A percentile compares a stretch with the other conserved stretches of the same genome.
phyloP scores from a whole-genome alignment of 2,113 vertebrate genomes.

The Geococcyx californianus region DNA sequence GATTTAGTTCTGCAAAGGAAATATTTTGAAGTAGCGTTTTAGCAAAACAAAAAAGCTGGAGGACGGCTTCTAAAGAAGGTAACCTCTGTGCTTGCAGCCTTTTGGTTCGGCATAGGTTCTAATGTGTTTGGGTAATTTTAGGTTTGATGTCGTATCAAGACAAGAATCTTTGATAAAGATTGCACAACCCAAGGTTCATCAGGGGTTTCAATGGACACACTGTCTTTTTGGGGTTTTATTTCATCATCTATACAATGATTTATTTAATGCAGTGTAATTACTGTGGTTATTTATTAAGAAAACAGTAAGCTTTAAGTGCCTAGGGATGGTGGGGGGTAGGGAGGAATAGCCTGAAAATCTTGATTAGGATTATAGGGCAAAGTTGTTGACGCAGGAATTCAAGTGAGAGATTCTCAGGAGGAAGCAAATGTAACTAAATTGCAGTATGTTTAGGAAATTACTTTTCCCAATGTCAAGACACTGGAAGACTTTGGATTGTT shows the following conservation, averaged over 20 bases:
- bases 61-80: conserved; percentile 4
- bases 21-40: conserved; percentile 1
- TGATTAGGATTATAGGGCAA: conserved; percentile 24
- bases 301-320: conserved; percentile 75
- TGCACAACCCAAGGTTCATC: conserved; percentile 8
- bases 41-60: not conserved
- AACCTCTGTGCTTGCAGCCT: not conserved
- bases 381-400: not conserved
- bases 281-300: conserved; percentile 62
- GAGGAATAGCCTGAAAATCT: conserved; percentile 12
- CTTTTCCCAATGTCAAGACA: conserved; percentile 39
- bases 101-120: not conserved
- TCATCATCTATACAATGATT: conserved; percentile 23
- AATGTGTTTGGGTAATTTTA: not conserved
- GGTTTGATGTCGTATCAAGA: not conserved
- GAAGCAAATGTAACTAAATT: not conserved
- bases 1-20: conserved; percentile 48
- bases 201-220: not conserved
- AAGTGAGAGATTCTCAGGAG: conserved; percentile 8
- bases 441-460: not conserved
- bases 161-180: not conserved
- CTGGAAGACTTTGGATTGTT: conserved; percentile 31
- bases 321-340: conserved; percentile 36
- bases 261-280: conserved; percentile 64
- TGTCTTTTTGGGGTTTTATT: not conserved